Conservation (phyloP, 1,140 invertebrate species). For the Asbolus verrucosus region DNA sequence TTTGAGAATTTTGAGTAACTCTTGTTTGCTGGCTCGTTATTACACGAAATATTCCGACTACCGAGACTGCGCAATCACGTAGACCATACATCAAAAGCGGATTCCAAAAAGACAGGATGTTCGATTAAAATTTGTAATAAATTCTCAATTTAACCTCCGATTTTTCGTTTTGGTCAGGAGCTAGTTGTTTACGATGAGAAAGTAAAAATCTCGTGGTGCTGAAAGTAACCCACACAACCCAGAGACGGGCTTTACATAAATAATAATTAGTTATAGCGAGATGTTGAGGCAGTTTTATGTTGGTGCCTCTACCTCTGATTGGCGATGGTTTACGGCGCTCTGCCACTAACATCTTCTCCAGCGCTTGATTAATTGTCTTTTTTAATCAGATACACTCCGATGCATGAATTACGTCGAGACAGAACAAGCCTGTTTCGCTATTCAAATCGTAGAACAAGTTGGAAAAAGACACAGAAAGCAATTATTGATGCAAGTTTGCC, state of each 20-base stretch:
- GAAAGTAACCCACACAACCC: constrained; percentile 26
- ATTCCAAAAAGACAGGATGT: too few relatives aligned
- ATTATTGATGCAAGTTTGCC: constrained; percentile 21
- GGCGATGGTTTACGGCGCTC: constrained; percentile 25
- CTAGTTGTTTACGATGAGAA: neutral
- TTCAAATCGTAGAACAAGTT: constrained; percentile 22
- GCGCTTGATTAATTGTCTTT: constrained; percentile 26
- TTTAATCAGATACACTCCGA: constrained; percentile 25
- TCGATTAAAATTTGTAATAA: too few relatives aligned
- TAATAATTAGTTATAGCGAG: constrained; percentile 34
- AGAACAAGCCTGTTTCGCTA: constrained; percentile 2
- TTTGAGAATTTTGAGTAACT: too few relatives aligned
- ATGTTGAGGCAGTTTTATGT: constrained; percentile 29
- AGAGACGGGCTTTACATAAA: constrained; percentile 20
- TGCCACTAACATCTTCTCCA: constrained; percentile 22
- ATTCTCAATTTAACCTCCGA: too few relatives aligned
- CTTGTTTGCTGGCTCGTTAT: too few relatives aligned
- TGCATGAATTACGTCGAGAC: constrained; percentile 7
- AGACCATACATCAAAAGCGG: too few relatives aligned
- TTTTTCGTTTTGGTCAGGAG: neutral
- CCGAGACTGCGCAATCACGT: too few relatives aligned
- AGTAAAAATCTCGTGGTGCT: neutral
- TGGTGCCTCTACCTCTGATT: constrained; percentile 19
- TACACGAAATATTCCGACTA: too few relatives aligned
- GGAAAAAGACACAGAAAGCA: constrained; percentile 4